These are phyloP conservation scores for Dermolepida albohirtum DNA, from an alignment of 2,888 invertebrate species.

Conservation along the genomic window DNA sequence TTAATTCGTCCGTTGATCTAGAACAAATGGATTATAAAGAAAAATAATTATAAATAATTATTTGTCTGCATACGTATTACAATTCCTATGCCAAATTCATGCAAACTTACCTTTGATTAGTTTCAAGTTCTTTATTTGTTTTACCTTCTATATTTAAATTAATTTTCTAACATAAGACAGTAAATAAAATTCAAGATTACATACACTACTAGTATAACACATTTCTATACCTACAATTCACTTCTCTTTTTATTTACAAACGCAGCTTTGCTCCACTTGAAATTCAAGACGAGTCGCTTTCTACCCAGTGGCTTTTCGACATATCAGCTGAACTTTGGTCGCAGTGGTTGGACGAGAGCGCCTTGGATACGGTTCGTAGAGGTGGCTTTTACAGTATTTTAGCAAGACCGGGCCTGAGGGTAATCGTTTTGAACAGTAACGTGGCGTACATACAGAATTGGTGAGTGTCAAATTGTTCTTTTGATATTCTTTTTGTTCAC, in stretches of 20 bases:
- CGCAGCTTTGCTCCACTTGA: conserved; percentile 56
- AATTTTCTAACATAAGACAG: too few relatives aligned
- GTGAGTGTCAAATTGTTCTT: conserved; percentile 62
- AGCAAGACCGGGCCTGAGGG: conserved; percentile 76
- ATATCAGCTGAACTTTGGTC: conserved; percentile 78
- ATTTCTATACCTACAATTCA: too few relatives aligned
- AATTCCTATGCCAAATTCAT: too few relatives aligned
- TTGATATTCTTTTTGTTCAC: neutral
- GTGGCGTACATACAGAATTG: conserved; percentile 81
- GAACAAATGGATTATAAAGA: too few relatives aligned
- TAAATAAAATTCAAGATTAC: too few relatives aligned
- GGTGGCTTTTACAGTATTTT: conserved; percentile 84
- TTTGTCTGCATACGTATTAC: too few relatives aligned
- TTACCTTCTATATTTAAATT: too few relatives aligned
- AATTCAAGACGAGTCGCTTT: conserved; percentile 58
- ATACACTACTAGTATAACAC: too few relatives aligned
- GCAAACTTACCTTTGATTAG: too few relatives aligned
- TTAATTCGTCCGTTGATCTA: too few relatives aligned
- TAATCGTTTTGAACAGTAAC: conserved; percentile 85
- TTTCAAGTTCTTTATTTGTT: too few relatives aligned
- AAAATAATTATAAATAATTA: too few relatives aligned
- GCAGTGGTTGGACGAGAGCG: conserved; percentile 75
- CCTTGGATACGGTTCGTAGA: conserved; percentile 70
- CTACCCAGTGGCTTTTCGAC: conserved; percentile 82
- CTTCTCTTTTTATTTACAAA: neutral